Conservation (phyloP, 1,140 invertebrate species). For the Globodera rostochiensis region DNA sequence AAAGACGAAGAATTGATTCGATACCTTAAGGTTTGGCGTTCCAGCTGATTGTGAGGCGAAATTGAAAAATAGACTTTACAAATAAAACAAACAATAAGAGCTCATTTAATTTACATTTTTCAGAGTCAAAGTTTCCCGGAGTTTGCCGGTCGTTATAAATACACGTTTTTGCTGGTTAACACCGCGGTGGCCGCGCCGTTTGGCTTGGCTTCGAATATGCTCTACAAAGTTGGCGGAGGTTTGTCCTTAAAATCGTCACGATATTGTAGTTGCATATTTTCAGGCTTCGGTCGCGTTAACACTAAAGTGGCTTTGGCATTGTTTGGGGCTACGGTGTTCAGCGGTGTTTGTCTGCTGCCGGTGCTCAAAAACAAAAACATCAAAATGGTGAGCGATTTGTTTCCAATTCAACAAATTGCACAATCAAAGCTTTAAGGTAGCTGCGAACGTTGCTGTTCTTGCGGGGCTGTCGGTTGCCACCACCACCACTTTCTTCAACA, state of each 20-base stretch:
- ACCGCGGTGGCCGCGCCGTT: constrained; percentile 48
- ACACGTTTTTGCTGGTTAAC: constrained; percentile 52
- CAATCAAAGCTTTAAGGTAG: constrained; percentile 43
- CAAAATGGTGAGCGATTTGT: constrained; percentile 39
- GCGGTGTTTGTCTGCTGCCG: constrained; percentile 46
- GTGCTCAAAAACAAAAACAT: constrained; percentile 55
- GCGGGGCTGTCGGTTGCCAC: constrained; percentile 49
- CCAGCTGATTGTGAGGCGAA: too few relatives aligned
- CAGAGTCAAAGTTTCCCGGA: constrained; percentile 36
- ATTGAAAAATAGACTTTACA: not conserved
- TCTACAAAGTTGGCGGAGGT: constrained; percentile 65
- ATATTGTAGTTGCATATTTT: constrained; percentile 26
- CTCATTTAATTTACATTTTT: not conserved
- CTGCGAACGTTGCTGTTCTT: constrained; percentile 49
- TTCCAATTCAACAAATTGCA: constrained; percentile 3
- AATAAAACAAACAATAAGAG: not conserved
- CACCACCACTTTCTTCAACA: constrained; percentile 59
- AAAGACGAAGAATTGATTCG: constrained; percentile 43
- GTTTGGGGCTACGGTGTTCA: constrained; percentile 55
- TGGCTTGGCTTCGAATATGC: constrained; percentile 63
- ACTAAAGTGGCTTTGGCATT: constrained; percentile 57
- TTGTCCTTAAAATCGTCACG: not conserved
- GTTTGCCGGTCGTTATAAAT: constrained; percentile 46
- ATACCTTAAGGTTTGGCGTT: constrained; percentile 44
- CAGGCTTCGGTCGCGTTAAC: constrained; percentile 64